Percentiles rank a stretch among this genome's conserved stretches.
Evolutionary conservation across 2,797 vertebrate species (phyloP).

Genomic region (Vireo griseus): DNA sequence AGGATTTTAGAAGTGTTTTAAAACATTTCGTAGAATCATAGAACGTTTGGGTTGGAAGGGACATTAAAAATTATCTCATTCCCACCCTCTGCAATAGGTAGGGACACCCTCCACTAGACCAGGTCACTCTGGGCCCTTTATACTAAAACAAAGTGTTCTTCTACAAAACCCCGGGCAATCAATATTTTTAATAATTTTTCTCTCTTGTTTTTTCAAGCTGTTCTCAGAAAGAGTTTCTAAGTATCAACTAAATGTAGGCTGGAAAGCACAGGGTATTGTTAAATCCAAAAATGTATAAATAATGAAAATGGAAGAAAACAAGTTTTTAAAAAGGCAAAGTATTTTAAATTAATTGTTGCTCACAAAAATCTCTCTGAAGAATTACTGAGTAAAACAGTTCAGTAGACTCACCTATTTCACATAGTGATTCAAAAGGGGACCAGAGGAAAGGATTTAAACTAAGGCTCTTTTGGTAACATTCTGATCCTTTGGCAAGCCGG

Average conservation of each 20-base stretch:
- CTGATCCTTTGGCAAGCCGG: constrained; percentile 94
- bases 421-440: constrained; percentile 95
- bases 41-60: neutral
- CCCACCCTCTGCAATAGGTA: neutral
- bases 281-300: accelerated
- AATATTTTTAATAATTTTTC: neutral
- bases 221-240: neutral
- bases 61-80: neutral
- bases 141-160: neutral
- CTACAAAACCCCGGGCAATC: neutral
- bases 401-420: constrained; percentile 91
- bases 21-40: neutral
- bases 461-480: constrained; percentile 99
- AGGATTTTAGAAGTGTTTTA: neutral
- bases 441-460: constrained; percentile 97
- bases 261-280: neutral
- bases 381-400: neutral
- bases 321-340: neutral
- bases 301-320: neutral
- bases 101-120: neutral
- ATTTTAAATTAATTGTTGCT: neutral
- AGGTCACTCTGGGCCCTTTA: neutral
- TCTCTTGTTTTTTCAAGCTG: neutral
- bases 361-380: neutral
- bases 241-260: neutral